Base-by-base conservation (phyloP, 1,140 invertebrate species). In the Maniola jurtina region DNA sequence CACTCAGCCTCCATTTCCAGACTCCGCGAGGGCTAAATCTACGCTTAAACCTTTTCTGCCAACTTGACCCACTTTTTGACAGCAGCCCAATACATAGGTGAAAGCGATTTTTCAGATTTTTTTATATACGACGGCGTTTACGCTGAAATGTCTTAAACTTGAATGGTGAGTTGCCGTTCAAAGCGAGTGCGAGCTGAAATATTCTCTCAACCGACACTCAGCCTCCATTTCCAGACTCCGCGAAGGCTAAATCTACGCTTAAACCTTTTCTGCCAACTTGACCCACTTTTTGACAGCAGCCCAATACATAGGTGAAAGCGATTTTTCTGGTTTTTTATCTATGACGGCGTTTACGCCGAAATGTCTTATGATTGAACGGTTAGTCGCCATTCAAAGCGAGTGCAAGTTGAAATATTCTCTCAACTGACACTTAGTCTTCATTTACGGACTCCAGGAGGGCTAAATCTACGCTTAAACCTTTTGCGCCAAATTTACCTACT, bases 401-500 rank as follows among this genome's bases (percentile, higher is more conserved):
- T 61, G 65, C 61, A 59, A 67, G 59, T 52, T 71, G 56, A 62
- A 68, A 64, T 71, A 64, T 71, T 68, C 69, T 67, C 60, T 58
- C 56, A 42, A 57, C 61, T 65, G 64, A 67, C 64, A 67, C 65
- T 71, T 61, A 60, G 66, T 56, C 61, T 61, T 63, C 70, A 77
- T 74, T 74, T 68, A 70, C 67, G 74, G 72, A 74, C 69, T 76
- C 73, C 64, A 64, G 68, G 72, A 77, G 67, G 74, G 69, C 72
- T 77, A 75, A 79, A 79, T 79, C 75, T 75, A 71, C 77, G 72
- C 66, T 79, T 73, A 77, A 74, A 79, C 77, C 75, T 79, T 79
- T 79, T 77, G 72, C 72, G 71, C 69, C 72, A 77, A 77, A 75
- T 79, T 79, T 75, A 79, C 77, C 77, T 61, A 79, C 52, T 79